Base-by-base conservation (phyloP, 2,113 vertebrate species). In the Asarcornis scutulata region DNA sequence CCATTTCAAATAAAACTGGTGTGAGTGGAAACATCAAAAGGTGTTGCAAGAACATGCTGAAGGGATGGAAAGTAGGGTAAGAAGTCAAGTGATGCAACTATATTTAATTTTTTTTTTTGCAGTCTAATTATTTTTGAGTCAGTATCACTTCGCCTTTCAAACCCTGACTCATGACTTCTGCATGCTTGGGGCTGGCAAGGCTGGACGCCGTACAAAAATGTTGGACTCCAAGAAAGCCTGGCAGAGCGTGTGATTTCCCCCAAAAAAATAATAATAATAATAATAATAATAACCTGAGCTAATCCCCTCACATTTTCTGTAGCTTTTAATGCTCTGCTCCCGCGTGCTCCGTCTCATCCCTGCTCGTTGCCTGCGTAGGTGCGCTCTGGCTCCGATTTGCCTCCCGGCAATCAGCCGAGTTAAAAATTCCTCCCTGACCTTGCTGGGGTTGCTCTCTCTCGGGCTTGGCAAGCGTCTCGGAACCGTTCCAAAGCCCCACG, bases 81-180 rank as follows among this genome's bases (percentile, higher is more conserved):
- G 31, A 88, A 90, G 64, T 5, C 29, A 36, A 58, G 48, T 40
- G 1, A 3, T 10, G 17, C 77, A 38, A n/a, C 52, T 17, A 5
- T 13, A 16, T 53, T 72, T n/a, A n/a, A 18, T 31, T 22, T 27
- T 21, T 34, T 32, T 12, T 78, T 59, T 15, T 29, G 3, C 8
- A 40, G 40, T 18, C 66, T 56, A 46, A 29, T 91, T 83, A 21
- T 89, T 93, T 82, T 36, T 18, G 26, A 67, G 85, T 50, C n/a
- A 13, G 44, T 66, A 20, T 92, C 22, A 0, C 83, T 93, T 88
- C 56, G 73, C 80, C 56, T 75, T 82, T 78, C 0, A 2, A 93
- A 91, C 72, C 48, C 92, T 94, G 93, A 96, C 92, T 96, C 92
- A 92, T 89, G 96, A 40, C 53, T 95, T 93, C 64, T 62, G 74